Conservation (phyloP, 2,113 vertebrate species). For the Spea bombifrons region DNA sequence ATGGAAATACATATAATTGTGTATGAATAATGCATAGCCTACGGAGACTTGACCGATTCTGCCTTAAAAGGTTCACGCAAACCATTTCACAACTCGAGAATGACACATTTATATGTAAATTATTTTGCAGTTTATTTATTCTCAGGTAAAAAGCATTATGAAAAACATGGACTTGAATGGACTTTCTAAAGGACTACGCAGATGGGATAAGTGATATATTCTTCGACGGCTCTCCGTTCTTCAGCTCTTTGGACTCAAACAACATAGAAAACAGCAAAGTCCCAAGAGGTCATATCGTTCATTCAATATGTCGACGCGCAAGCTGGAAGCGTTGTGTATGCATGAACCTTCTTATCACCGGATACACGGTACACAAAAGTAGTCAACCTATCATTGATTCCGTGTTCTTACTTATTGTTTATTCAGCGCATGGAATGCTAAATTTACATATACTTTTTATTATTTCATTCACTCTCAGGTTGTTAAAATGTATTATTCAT, state of each 20-base stretch:
- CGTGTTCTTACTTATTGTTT: too few species aligned
- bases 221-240: background rate
- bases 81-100: background rate
- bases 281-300: constrained; percentile 19
- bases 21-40: constrained; percentile 32
- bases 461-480: too few species aligned
- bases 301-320: background rate
- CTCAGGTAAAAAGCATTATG: background rate
- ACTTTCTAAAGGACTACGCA: background rate
- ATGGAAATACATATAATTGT: constrained; percentile 37
- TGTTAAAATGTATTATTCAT: too few species aligned
- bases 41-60: constrained; percentile 1
- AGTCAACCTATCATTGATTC: too few species aligned
- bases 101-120: background rate
- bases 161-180: background rate
- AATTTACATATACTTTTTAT: too few species aligned
- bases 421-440: too few species aligned
- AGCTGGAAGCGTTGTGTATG: too few species aligned
- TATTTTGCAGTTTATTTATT: background rate
- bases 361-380: too few species aligned
- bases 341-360: too few species aligned
- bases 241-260: constrained; percentile 27
- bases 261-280: constrained; percentile 10
- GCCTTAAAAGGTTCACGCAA: background rate
- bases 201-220: background rate